Evolutionary conservation across 2,113 vertebrate species (phyloP).

Genomic region (Tachycineta bicolor): DNA sequence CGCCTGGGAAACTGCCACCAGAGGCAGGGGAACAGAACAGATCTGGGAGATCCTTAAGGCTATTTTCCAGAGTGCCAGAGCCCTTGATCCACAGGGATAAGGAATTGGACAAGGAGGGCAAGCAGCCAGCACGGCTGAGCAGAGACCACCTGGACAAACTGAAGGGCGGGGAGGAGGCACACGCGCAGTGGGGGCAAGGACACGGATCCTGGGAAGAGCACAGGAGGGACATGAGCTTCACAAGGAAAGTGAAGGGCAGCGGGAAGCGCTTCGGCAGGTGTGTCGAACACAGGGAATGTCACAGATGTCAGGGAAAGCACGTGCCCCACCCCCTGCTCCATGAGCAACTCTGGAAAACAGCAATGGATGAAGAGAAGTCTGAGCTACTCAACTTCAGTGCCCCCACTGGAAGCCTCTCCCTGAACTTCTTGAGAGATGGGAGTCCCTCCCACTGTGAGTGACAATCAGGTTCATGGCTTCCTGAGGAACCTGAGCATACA

Average conservation of each 20-base stretch:
- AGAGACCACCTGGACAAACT: neutral
- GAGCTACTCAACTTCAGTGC: neutral
- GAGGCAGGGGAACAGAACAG: neutral
- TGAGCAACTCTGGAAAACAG: neutral
- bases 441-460: rapidly evolving
- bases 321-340: rapidly evolving
- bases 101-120: neutral
- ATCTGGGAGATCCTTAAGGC: neutral
- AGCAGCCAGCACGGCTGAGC: rapidly evolving
- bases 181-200: neutral
- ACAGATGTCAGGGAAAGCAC: neutral
- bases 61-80: neutral
- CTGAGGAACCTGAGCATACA: neutral
- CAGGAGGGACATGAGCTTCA: rapidly evolving
- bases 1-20: neutral
- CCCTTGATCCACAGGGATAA: rapidly evolving
- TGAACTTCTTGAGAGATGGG: neutral
- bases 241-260: rapidly evolving
- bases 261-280: no score
- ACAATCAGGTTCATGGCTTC: no score
- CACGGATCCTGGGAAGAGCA: neutral
- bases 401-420: no score
- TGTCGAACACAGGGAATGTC: neutral
- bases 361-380: neutral
- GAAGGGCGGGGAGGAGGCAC: neutral